Evolutionary conservation across 2,888 invertebrate genomes (phyloP), one percentile per base, ranked within the genome.

Genomic region (Melolontha melolontha): DNA sequence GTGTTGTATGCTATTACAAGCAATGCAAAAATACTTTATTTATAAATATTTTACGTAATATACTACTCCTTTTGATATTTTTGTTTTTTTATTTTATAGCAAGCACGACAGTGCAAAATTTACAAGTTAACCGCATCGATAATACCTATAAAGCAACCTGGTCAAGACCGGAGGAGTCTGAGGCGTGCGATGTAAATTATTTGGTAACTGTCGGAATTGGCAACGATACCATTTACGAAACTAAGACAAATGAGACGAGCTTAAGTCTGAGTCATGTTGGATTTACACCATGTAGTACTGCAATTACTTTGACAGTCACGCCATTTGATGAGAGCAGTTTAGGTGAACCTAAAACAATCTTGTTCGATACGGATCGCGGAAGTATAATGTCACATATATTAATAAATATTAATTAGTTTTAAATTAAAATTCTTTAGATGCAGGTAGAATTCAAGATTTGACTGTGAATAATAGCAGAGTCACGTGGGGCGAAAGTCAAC

Each of bases 401-500:
- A 16, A 1, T 14, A 7, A 47, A 16, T 14, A 1, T 14, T 14
- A 2, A 1, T 16, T 14, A 10, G 17, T 14, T 47, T 7, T 42
- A 42, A 5, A 5, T 42, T 11, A 11, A 5, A n/a, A 29, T 12
- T 27, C 4, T 39, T 22, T 11, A 62, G 47, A 34, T 62, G 47
- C 34, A 39, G 59, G 59, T 14, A 10, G 5, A 2, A 47, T 62
- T 34, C 44, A 12, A 39, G 17, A 34, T 47, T 34, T 62, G 11
- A 16, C 8, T 16, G 16, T 62, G 1, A 47, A 62, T 47, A 47
- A 62, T 49, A 16, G 49, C 1, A 47, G 59, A 16, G 47, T 62
- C 2, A 44, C 34, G 5, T 62, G 59, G 59, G 10, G 16, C 11
- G 44, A 6, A 29, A 29, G 10, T 17, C 17, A 40, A 16, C 40